Percentiles rank a stretch among this genome's conserved stretches.
Conservation (phyloP, 1,140 invertebrate species). For the Physella acuta region DNA sequence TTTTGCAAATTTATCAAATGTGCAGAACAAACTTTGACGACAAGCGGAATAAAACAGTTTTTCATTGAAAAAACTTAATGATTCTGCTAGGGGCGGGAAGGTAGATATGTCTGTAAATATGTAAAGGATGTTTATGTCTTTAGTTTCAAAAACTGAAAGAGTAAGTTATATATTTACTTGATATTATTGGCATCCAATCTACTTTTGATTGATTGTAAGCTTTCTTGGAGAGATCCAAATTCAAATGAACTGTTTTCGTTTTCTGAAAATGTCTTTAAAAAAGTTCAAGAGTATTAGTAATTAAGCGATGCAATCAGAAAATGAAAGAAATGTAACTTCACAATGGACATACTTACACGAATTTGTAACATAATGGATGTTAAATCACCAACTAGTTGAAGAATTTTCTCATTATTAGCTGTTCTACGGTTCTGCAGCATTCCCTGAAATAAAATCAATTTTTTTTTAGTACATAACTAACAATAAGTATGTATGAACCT, state of each 20-base stretch:
- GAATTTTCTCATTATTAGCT: slow-evolving; percentile 56
- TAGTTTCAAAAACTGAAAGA: too few relatives aligned
- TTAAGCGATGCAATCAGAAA: not conserved
- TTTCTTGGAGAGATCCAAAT: slow-evolving; percentile 87
- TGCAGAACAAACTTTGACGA: too few relatives aligned
- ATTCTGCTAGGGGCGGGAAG: too few relatives aligned
- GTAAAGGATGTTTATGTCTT: too few relatives aligned
- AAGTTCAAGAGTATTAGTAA: not conserved
- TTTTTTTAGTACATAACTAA: too few relatives aligned
- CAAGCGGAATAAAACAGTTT: too few relatives aligned
- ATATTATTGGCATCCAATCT: slow-evolving; percentile 78
- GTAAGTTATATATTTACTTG: too few relatives aligned
- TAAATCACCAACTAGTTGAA: slow-evolving; percentile 82
- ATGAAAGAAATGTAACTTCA: not conserved
- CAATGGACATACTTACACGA: slow-evolving; percentile 66
- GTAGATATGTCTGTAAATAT: too few relatives aligned
- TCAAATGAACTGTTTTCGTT: slow-evolving; percentile 89
- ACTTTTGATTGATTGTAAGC: slow-evolving; percentile 83
- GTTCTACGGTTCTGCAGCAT: slow-evolving; percentile 56
- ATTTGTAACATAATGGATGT: slow-evolving; percentile 90
- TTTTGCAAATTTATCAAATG: too few relatives aligned
- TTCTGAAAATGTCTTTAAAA: slow-evolving; percentile 77
- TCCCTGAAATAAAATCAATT: slow-evolving; percentile 32
- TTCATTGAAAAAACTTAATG: too few relatives aligned
- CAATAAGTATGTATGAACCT: too few relatives aligned